These are phyloP conservation scores for Athalia cordata DNA, from an alignment of 2,888 invertebrate species.

Conservation along the genomic window DNA sequence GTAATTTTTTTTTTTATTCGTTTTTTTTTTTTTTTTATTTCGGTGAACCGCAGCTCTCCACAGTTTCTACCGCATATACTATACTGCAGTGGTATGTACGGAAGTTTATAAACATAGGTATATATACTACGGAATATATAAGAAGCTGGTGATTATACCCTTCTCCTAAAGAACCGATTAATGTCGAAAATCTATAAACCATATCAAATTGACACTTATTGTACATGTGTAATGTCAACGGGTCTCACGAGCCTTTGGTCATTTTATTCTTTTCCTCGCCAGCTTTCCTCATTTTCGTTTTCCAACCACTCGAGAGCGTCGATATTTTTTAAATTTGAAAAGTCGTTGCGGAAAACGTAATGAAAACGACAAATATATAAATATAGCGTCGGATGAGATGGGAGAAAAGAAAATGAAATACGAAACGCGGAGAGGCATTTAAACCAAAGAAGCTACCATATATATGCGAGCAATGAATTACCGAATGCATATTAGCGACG, in stretches of 20 bases:
- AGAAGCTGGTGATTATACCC: too few species aligned
- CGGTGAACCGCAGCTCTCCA: conserved; percentile 31
- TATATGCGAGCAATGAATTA: conserved; percentile 61
- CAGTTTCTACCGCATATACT: background rate
- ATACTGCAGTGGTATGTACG: too few species aligned
- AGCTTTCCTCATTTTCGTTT: background rate
- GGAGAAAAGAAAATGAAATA: conserved; percentile 63
- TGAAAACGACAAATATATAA: background rate
- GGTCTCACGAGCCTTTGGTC: too few species aligned
- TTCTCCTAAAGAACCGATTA: too few species aligned
- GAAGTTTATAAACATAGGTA: too few species aligned
- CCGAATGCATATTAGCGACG: conserved; percentile 72
- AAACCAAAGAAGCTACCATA: conserved; percentile 30
- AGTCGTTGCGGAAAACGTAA: background rate
- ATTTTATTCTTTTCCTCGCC: too few species aligned
- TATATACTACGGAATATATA: too few species aligned
- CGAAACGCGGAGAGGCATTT: conserved; percentile 12
- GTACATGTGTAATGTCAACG: too few species aligned
- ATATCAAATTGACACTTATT: too few species aligned
- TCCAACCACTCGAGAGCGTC: too few species aligned
- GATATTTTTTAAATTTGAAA: too few species aligned
- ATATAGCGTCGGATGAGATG: conserved; percentile 54
- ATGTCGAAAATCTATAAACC: too few species aligned
- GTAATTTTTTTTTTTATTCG: background rate
- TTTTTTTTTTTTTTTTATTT: background rate